Percentiles rank a stretch among this genome's conserved stretches.
These are phyloP conservation scores for Falco biarmicus DNA, from an alignment of 2,797 vertebrate species.

Conservation along the genomic window DNA sequence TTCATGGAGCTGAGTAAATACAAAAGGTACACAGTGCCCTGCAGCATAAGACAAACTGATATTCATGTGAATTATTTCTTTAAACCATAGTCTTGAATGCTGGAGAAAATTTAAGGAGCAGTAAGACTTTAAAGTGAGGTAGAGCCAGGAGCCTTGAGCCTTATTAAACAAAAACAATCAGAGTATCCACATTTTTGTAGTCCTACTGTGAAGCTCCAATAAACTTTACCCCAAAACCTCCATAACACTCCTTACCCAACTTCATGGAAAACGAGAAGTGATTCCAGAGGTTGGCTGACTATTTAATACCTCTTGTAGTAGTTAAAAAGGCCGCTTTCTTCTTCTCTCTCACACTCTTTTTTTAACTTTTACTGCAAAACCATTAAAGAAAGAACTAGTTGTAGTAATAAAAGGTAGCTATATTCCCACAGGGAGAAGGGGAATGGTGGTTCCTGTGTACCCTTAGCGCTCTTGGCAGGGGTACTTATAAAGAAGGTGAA, in stretches of 20 bases:
- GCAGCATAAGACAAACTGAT: constrained; percentile 3
- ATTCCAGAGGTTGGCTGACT: constrained; percentile 45
- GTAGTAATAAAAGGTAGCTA: constrained; percentile 67
- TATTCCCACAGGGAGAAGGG: constrained; percentile 57
- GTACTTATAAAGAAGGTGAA: constrained; percentile 58
- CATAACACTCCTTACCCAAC: not conserved
- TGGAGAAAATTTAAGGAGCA: constrained; percentile 2
- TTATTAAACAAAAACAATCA: constrained; percentile 67
- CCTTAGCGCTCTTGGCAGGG: constrained; percentile 62
- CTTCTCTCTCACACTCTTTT: constrained; percentile 50
- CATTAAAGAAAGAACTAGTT: constrained; percentile 74
- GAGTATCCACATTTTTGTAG: constrained; percentile 44
- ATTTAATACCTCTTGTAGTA: constrained; percentile 65
- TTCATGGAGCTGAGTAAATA: not conserved
- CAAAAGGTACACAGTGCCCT: not conserved
- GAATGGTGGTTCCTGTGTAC: constrained; percentile 49
- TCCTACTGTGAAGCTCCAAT: constrained; percentile 53
- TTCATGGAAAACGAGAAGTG: constrained; percentile 50
- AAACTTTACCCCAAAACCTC: constrained; percentile 37
- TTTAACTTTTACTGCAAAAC: constrained; percentile 69
- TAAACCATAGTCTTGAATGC: not conserved
- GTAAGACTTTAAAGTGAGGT: constrained; percentile 26
- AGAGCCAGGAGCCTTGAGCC: constrained; percentile 7
- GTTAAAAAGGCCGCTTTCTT: constrained; percentile 66
- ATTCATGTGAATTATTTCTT: not conserved